Evolutionary conservation across 2,888 invertebrate species (phyloP).

Genomic region (Cerceris rybyensis): DNA sequence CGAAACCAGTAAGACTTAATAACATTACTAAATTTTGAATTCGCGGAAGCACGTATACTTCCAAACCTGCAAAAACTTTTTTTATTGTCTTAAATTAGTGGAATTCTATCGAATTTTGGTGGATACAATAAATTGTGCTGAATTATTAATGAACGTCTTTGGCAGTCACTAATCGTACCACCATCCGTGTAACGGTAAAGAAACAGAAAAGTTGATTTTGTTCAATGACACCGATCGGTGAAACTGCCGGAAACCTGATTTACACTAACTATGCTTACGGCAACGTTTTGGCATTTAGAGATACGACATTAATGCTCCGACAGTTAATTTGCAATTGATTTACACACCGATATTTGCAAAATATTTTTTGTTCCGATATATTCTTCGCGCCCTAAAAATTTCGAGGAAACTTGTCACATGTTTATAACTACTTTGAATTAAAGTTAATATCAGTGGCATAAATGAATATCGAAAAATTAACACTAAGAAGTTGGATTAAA

Average conservation of each 20-base stretch:
- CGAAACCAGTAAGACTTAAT: too few species aligned
- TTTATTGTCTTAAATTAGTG: slow-evolving; percentile 10
- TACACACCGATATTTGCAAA: slow-evolving; percentile 4
- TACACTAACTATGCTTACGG: slow-evolving; percentile 21
- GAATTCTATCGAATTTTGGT: slow-evolving; percentile 28
- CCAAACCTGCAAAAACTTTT: background rate
- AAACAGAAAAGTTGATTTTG: slow-evolving; percentile 56
- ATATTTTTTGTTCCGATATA: background rate
- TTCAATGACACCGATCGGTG: slow-evolving; percentile 46
- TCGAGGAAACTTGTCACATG: background rate
- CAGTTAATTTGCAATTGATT: slow-evolving; percentile 6
- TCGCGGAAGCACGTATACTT: background rate
- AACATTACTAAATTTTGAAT: too few species aligned
- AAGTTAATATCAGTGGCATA: too few species aligned
- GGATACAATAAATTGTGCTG: slow-evolving; percentile 58
- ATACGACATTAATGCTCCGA: background rate
- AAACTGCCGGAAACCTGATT: slow-evolving; percentile 49
- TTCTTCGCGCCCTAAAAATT: background rate
- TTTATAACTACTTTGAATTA: too few species aligned
- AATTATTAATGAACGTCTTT: slow-evolving; percentile 63
- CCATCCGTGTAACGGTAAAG: slow-evolving; percentile 57
- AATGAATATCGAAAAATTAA: too few species aligned
- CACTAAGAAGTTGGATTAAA: too few species aligned
- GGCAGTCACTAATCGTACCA: slow-evolving; percentile 61
- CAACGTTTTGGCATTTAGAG: slow-evolving; percentile 33